These are phyloP conservation scores for Drosophila atripex DNA, from an alignment of 2,888 invertebrate species.

Conservation along the genomic window DNA sequence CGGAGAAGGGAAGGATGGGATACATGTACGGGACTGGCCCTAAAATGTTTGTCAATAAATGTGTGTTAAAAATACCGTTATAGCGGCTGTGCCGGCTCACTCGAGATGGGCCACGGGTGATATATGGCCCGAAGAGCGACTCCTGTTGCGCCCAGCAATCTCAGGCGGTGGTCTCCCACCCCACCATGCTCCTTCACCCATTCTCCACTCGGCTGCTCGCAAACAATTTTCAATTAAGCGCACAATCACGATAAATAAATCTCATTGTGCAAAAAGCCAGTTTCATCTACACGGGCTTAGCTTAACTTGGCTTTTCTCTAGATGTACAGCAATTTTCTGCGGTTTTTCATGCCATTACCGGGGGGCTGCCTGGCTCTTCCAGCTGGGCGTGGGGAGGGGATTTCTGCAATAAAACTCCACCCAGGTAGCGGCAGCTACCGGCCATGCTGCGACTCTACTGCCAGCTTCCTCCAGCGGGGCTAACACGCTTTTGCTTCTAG, in stretches of 20 bases:
- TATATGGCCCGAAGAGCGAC: constrained; percentile 47
- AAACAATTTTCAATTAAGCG: constrained; percentile 79
- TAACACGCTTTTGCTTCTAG: constrained; percentile 78
- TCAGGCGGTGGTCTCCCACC: constrained; percentile 25
- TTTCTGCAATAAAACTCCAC: constrained; percentile 44
- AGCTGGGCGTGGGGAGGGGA: constrained; percentile 6
- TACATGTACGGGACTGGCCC: constrained; percentile 5
- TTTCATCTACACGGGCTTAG: constrained; percentile 52
- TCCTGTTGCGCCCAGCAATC: constrained; percentile 66
- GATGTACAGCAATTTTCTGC: constrained; percentile 50
- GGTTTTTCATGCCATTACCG: constrained; percentile 46
- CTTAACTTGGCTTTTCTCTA: constrained; percentile 33
- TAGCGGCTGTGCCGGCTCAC: constrained; percentile 20
- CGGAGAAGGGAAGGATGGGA: background rate
- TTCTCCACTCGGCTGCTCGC: constrained; percentile 33
- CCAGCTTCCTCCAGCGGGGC: constrained; percentile 51
- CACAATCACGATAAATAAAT: constrained; percentile 79
- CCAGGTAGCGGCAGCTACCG: constrained; percentile 46
- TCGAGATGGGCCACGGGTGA: constrained; percentile 61
- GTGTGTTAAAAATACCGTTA: constrained; percentile 62
- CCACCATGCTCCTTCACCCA: background rate
- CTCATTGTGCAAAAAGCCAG: constrained; percentile 69
- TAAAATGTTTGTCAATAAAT: constrained; percentile 63
- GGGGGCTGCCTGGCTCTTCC: background rate
- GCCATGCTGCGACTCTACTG: constrained; percentile 59